Evolutionary conservation across 2,113 vertebrate genomes (phyloP).

Genomic region (Nestor notabilis): DNA sequence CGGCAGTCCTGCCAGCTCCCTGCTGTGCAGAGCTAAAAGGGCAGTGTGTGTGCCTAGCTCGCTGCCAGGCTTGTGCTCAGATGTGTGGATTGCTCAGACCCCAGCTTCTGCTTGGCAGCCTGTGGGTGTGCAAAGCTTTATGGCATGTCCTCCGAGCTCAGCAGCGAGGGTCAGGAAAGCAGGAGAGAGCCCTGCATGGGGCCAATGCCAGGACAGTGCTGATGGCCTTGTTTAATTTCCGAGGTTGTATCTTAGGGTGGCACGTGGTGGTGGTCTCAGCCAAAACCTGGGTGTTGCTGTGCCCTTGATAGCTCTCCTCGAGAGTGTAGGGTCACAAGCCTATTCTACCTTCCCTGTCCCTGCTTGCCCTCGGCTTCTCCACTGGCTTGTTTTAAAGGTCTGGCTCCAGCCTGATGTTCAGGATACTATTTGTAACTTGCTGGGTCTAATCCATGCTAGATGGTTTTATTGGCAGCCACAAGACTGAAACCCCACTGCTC

Average conservation of each 20-base stretch:
- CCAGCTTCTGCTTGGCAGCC: background rate
- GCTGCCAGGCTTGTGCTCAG: background rate
- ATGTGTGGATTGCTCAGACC: background rate
- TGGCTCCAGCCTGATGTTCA: background rate
- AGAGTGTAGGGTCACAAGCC: background rate
- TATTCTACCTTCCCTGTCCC: background rate
- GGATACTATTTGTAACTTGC: background rate
- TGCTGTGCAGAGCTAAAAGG: background rate
- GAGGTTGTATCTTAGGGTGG: background rate
- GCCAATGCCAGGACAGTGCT: background rate
- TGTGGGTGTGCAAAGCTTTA: background rate
- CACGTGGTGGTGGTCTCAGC: background rate
- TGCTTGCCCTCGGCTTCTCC: background rate
- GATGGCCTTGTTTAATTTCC: background rate
- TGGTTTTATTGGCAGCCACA: background rate
- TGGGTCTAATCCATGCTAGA: conserved; percentile 19
- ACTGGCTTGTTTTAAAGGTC: background rate
- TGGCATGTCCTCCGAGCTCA: background rate
- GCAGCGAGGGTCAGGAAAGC: fast-evolving
- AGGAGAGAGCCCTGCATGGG: background rate
- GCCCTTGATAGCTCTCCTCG: background rate
- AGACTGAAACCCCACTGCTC: background rate
- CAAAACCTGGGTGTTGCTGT: background rate
- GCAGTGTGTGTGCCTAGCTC: background rate
- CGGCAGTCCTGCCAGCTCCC: background rate